A percentile compares a stretch with the other conserved stretches of the same genome.
Conservation (phyloP, 1,140 invertebrate genomes). For the Penaeus chinensis region DNA sequence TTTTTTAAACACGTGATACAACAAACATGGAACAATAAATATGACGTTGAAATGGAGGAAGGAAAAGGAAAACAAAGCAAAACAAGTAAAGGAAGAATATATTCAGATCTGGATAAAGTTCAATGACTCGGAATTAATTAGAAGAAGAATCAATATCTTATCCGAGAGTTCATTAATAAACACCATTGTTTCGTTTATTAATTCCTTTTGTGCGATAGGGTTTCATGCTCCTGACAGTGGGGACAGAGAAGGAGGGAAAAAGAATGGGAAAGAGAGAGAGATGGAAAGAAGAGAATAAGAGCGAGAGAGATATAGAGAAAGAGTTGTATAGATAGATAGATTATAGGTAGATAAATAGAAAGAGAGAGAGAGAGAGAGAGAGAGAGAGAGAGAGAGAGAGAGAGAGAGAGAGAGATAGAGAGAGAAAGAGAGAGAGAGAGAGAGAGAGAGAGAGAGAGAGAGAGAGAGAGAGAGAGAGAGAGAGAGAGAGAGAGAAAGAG, state of each 20-base stretch:
- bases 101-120: too few relatives aligned
- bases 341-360: not conserved
- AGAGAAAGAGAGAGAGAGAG: conserved; percentile 38
- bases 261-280: not conserved
- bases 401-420: conserved; percentile 14
- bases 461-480: not conserved
- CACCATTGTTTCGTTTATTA: too few relatives aligned
- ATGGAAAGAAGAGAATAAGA: not conserved
- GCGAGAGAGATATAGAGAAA: not conserved
- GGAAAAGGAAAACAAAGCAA: too few relatives aligned
- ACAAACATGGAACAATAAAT: too few relatives aligned
- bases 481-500: not conserved
- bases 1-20: too few relatives aligned
- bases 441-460: conserved; percentile 19
- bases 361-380: not conserved
- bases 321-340: not conserved
- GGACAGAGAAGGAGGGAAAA: not conserved
- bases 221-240: too few relatives aligned
- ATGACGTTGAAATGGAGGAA: too few relatives aligned
- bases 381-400: not conserved
- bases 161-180: too few relatives aligned
- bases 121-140: too few relatives aligned
- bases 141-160: too few relatives aligned
- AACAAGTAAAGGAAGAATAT: too few relatives aligned
- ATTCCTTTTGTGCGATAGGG: too few relatives aligned